Percentiles rank a stretch among this genome's conserved stretches.
These are phyloP conservation scores for Urocynchramus pylzowi DNA, from an alignment of 2,113 vertebrate species.

Conservation along the genomic window DNA sequence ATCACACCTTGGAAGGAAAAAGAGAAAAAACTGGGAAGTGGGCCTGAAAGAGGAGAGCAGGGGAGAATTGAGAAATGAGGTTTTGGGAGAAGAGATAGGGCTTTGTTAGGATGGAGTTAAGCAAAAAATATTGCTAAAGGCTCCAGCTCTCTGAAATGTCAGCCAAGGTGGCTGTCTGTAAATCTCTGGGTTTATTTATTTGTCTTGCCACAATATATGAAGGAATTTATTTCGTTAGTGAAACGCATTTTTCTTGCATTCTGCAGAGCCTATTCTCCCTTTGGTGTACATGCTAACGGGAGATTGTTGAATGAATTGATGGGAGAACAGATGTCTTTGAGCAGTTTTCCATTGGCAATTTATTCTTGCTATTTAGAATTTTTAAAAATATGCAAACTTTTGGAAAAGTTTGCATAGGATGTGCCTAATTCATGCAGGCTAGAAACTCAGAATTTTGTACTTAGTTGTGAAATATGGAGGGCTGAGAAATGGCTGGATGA, in stretches of 20 bases:
- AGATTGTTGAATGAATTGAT: conserved; percentile 1
- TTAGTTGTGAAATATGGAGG: not conserved
- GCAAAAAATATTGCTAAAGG: conserved; percentile 43
- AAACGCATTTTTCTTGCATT: conserved; percentile 53
- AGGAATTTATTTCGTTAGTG: conserved; percentile 60
- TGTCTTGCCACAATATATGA: conserved; percentile 65
- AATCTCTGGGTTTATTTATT: conserved; percentile 60
- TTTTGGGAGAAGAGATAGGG: conserved; percentile 27
- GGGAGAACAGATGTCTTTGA: conserved; percentile 14
- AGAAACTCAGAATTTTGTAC: not conserved
- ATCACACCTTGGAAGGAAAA: conserved; percentile 58
- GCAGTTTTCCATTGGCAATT: conserved; percentile 1
- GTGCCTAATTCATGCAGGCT: not conserved
- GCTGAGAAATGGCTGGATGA: not conserved
- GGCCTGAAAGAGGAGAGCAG: conserved; percentile 31
- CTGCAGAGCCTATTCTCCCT: conserved; percentile 33
- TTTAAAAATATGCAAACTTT: not conserved
- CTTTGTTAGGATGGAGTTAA: conserved; percentile 51
- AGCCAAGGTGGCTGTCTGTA: conserved; percentile 64
- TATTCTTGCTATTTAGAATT: conserved; percentile 4
- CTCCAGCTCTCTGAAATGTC: conserved; percentile 57
- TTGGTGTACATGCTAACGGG: conserved; percentile 2
- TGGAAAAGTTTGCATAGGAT: not conserved
- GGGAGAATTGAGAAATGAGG: conserved; percentile 41
- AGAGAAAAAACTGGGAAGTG: conserved; percentile 49